Evolutionary conservation across 2,888 invertebrate species (phyloP).

Genomic region (Alsophila aescularia): DNA sequence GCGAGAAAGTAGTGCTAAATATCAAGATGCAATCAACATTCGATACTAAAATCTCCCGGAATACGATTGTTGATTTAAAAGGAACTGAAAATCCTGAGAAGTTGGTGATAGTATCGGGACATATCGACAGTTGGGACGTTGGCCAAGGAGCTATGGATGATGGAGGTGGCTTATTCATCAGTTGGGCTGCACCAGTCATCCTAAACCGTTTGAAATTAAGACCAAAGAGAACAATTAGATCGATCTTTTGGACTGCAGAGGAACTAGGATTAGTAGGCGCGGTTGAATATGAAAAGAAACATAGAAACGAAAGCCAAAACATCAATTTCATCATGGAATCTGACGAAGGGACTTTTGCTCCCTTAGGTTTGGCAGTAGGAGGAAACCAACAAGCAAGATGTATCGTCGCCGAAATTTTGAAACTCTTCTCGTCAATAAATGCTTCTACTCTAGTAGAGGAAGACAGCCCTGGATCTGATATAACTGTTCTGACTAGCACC

Average conservation of each 20-base stretch:
- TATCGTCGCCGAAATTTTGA: constrained; percentile 87
- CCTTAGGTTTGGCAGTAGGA: constrained; percentile 87
- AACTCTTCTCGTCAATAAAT: constrained; percentile 87
- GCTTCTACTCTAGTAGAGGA: constrained; percentile 84
- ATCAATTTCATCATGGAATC: constrained; percentile 93
- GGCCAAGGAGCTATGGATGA: constrained; percentile 95
- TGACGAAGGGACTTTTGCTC: constrained; percentile 91
- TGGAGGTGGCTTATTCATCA: constrained; percentile 92
- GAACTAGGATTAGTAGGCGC: constrained; percentile 90
- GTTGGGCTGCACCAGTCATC: too few relatives aligned
- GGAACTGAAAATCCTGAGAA: constrained; percentile 76
- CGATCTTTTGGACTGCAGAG: constrained; percentile 93
- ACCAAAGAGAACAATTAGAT: constrained; percentile 89
- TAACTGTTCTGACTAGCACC: constrained; percentile 83
- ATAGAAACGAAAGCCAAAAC: constrained; percentile 81
- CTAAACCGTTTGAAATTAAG: constrained; percentile 86
- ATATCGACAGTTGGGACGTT: constrained; percentile 95
- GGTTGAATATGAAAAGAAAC: constrained; percentile 85
- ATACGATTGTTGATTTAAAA: constrained; percentile 88
- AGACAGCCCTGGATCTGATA: constrained; percentile 88
- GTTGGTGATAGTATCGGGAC: constrained; percentile 91
- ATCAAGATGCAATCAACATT: constrained; percentile 87
- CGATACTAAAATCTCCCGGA: constrained; percentile 86
- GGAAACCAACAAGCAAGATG: constrained; percentile 86
- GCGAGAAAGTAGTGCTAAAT: constrained; percentile 73